Conservation (phyloP, 2,888 invertebrate species). For the Brassicogethes aeneus region DNA sequence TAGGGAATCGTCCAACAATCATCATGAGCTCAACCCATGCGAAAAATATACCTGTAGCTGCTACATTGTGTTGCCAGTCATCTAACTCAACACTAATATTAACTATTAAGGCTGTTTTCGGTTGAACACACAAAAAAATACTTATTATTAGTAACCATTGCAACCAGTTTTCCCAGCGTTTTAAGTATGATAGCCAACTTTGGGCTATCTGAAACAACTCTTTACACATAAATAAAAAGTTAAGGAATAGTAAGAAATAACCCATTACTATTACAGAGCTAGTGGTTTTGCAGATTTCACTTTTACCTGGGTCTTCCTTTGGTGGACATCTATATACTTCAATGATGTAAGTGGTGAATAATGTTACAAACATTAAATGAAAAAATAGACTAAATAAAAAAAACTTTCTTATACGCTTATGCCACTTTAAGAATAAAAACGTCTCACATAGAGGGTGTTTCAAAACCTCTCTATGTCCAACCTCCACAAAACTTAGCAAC, state of each 20-base stretch:
- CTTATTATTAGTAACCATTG: conserved; percentile 70
- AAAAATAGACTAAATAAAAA: conserved; percentile 71
- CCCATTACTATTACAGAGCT: conserved; percentile 36
- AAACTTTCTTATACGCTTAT: conserved; percentile 65
- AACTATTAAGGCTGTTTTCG: conserved; percentile 16
- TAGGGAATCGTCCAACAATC: conserved; percentile 77
- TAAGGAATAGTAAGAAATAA: conserved; percentile 54
- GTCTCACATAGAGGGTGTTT: conserved; percentile 82
- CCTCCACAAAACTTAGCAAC: conserved; percentile 64
- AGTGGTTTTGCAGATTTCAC: conserved; percentile 4
- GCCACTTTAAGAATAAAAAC: conserved; percentile 75
- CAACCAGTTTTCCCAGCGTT: conserved; percentile 78
- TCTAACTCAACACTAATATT: conserved; percentile 30
- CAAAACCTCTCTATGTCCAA: conserved; percentile 67
- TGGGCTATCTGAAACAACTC: conserved; percentile 74
- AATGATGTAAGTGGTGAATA: conserved; percentile 65
- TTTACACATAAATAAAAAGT: conserved; percentile 56
- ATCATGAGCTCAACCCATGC: conserved; percentile 81
- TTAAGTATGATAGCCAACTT: conserved; percentile 58
- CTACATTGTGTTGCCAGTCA: conserved; percentile 71
- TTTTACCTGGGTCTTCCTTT: conserved; percentile 12
- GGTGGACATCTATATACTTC: conserved; percentile 45
- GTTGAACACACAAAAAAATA: conserved; percentile 58
- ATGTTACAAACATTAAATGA: conserved; percentile 64
- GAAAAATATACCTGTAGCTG: conserved; percentile 68